These are phyloP conservation scores for Hylaeus anthracinus DNA, from an alignment of 1,140 invertebrate species.

Conservation along the genomic window DNA sequence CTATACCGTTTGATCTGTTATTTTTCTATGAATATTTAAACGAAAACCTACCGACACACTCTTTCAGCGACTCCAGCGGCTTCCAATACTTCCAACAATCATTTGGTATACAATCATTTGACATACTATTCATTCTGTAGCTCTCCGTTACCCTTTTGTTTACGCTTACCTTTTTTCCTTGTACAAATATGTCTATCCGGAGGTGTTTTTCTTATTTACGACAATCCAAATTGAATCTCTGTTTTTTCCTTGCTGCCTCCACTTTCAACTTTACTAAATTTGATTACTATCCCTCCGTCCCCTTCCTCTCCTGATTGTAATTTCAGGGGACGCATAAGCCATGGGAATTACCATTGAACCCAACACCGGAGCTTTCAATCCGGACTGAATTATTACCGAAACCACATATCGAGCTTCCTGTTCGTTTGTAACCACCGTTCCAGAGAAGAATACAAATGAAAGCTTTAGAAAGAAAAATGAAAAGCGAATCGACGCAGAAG, in stretches of 20 bases:
- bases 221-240: neutral
- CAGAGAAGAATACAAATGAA: neutral
- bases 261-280: neutral
- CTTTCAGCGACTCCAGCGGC: no score
- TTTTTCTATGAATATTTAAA: no score
- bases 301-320: neutral
- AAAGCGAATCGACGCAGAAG: neutral
- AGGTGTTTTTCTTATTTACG: no score
- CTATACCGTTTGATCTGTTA: no score
- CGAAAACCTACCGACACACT: no score
- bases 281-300: neutral
- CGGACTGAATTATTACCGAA: neutral
- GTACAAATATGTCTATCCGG: no score
- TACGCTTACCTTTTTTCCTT: no score
- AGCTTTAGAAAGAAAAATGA: neutral
- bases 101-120: no score
- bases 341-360: neutral
- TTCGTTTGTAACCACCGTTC: neutral
- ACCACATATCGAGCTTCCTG: neutral
- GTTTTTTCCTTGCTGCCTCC: neutral
- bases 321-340: neutral
- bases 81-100: no score
- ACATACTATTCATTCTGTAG: no score
- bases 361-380: neutral
- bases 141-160: no score